These are phyloP conservation scores for Bufotes viridis DNA, from an alignment of 2,797 vertebrate species.

Conservation along the genomic window DNA sequence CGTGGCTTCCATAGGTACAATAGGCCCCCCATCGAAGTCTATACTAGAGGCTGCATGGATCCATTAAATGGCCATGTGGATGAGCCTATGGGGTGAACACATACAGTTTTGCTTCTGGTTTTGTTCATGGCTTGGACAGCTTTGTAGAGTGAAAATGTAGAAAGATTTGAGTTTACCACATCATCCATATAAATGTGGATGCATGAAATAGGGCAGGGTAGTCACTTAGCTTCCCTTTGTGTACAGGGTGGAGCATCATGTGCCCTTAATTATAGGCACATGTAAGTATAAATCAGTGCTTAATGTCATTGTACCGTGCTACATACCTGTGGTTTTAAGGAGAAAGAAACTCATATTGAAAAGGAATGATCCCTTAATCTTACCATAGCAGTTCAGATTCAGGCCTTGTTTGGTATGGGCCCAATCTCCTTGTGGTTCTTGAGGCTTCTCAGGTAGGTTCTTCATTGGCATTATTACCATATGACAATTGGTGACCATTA, in stretches of 20 bases:
- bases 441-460: background rate
- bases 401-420: constrained; percentile 11
- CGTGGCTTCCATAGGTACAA: no score
- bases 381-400: constrained; percentile 15
- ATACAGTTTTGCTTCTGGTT: background rate
- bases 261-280: constrained; percentile 20
- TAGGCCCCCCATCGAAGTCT: no score
- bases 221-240: background rate
- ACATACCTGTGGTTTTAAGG: constrained; percentile 30
- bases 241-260: background rate
- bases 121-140: background rate
- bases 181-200: background rate
- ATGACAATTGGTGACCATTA: background rate
- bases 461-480: background rate
- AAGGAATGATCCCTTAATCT: constrained; percentile 42
- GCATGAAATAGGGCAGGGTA: background rate
- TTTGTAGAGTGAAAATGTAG: background rate
- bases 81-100: background rate
- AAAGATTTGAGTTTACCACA: constrained; percentile 1
- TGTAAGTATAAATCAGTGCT: constrained; percentile 21
- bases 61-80: background rate
- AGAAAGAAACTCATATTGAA: constrained; percentile 33
- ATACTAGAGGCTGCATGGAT: background rate
- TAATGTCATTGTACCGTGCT: background rate
- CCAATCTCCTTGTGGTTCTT: background rate